A percentile compares a stretch with the other conserved stretches of the same genome.
phyloP scores from a whole-genome alignment of 2,888 invertebrate genomes.

The Drosophila falleni region DNA sequence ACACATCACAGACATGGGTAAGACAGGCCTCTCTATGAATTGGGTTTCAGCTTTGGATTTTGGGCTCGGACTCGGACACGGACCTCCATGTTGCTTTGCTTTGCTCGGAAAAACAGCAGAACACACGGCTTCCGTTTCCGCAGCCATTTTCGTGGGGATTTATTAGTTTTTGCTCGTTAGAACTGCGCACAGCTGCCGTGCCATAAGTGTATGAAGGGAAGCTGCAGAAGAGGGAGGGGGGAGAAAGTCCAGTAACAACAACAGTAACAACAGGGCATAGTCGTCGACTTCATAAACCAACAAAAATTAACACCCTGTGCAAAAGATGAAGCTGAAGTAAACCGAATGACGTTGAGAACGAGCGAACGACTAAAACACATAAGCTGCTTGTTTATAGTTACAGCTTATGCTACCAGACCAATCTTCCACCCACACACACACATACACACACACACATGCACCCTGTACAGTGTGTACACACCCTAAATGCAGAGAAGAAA shows the following conservation, averaged over 20 bases:
- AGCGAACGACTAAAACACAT: conserved; percentile 68
- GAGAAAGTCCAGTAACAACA: conserved; percentile 40
- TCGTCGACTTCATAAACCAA: conserved; percentile 82
- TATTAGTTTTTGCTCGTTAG: conserved; percentile 85
- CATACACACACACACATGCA: conserved; percentile 7
- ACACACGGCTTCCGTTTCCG: conserved; percentile 82
- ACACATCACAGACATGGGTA: conserved; percentile 76
- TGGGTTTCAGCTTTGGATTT: conserved; percentile 27
- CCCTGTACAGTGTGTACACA: background rate
- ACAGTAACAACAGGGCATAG: conserved; percentile 12
- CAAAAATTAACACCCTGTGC: conserved; percentile 83
- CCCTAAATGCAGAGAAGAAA: conserved; percentile 12
- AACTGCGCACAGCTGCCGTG: conserved; percentile 78
- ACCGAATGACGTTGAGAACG: conserved; percentile 58
- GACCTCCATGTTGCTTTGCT: conserved; percentile 25
- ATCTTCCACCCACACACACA: background rate
- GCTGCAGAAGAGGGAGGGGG: background rate
- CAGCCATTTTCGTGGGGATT: conserved; percentile 82
- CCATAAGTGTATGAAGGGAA: conserved; percentile 58
- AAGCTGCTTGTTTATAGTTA: conserved; percentile 81
- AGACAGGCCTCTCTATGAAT: conserved; percentile 49
- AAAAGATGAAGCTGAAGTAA: conserved; percentile 63
- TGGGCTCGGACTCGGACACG: conserved; percentile 19
- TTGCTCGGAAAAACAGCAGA: conserved; percentile 44
- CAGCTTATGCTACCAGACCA: conserved; percentile 75